Conservation (phyloP, 2,113 vertebrate species). For the Anser brachyrhynchus region DNA sequence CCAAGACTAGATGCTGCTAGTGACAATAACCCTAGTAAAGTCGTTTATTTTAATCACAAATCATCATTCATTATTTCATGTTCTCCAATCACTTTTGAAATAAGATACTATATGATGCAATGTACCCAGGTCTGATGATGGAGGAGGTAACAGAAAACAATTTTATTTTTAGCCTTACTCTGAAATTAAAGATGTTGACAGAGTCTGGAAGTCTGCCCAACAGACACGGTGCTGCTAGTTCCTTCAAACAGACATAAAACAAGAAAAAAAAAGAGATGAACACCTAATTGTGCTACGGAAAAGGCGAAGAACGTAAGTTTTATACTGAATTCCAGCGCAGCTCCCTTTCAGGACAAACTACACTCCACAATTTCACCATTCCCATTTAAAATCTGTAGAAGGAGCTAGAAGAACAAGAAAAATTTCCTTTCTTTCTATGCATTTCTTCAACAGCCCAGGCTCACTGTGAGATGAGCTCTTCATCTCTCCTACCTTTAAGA, state of each 20-base stretch:
- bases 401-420: neutral
- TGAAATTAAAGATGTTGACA: constrained; percentile 36
- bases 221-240: neutral
- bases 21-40: neutral
- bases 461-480: neutral
- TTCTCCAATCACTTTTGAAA: constrained; percentile 22
- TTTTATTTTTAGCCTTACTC: constrained; percentile 48
- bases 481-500: neutral
- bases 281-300: neutral
- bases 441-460: neutral
- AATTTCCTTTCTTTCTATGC: neutral
- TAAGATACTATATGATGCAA: neutral
- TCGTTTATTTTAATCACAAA: constrained; percentile 24
- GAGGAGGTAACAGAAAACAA: constrained; percentile 34
- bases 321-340: neutral
- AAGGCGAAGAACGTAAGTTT: neutral
- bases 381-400: neutral
- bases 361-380: neutral
- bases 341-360: neutral
- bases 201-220: constrained; percentile 4
- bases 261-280: neutral
- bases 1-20: neutral
- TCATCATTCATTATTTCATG: constrained; percentile 17
- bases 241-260: neutral
- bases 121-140: neutral